Conservation (phyloP, 2,113 vertebrate species). For the Thamnophis sirtalis region DNA sequence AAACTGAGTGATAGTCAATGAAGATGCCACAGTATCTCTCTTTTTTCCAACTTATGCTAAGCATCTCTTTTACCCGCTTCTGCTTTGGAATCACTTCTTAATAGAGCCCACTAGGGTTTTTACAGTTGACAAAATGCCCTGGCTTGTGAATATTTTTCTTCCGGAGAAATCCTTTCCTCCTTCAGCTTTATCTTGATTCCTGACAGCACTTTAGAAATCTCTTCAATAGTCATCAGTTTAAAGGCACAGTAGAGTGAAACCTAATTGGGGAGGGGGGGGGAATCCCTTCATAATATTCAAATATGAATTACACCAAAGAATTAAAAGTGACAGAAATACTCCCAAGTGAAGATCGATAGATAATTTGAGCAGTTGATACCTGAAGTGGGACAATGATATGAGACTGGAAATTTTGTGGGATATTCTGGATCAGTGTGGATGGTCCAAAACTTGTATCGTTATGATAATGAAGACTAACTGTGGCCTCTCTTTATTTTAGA, state of each 20-base stretch:
- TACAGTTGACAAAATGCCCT: neutral
- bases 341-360: neutral
- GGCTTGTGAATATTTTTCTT: neutral
- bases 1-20: neutral
- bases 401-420: neutral
- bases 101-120: neutral
- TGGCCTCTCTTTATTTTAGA: neutral
- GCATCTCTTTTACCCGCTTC: neutral
- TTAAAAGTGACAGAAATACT: neutral
- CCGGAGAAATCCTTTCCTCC: neutral
- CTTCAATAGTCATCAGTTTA: constrained; percentile 58
- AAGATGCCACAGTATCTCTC: too few species aligned
- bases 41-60: neutral
- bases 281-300: constrained; percentile 37
- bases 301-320: neutral
- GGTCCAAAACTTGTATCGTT: neutral
- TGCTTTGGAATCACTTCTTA: neutral
- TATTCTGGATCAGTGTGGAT: neutral
- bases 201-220: constrained; percentile 49
- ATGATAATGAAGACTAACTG: neutral
- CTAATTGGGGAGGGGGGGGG: neutral
- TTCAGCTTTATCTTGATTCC: constrained; percentile 27
- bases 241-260: constrained; percentile 52
- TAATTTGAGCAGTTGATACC: neutral
- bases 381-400: neutral